Evolutionary conservation across 2,113 vertebrate species (phyloP).

Genomic region (Macroglossus sobrinus): DNA sequence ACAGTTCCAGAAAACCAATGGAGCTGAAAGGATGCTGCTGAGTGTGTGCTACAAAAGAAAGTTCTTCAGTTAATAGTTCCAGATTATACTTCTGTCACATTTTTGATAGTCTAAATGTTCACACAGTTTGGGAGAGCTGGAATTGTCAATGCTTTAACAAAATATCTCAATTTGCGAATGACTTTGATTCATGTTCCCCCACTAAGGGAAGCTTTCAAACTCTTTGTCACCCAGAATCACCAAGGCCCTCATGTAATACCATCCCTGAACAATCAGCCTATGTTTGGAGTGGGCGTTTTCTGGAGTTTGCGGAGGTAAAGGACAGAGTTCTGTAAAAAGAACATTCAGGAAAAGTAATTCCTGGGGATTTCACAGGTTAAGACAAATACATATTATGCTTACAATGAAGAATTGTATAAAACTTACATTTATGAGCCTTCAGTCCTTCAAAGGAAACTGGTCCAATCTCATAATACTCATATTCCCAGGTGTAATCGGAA

Average conservation of each 20-base stretch:
- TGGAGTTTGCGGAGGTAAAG: neutral
- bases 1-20: neutral
- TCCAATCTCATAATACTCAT: constrained; percentile 95
- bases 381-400: neutral
- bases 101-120: neutral
- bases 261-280: neutral
- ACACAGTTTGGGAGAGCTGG: neutral
- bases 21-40: neutral
- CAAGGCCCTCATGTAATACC: neutral
- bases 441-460: constrained; percentile 96
- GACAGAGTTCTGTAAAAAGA: neutral
- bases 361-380: neutral
- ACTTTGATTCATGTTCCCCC: neutral
- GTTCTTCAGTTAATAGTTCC: neutral
- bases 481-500: constrained; percentile 95
- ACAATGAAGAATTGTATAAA: neutral
- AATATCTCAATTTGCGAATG: neutral
- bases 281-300: neutral
- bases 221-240: neutral
- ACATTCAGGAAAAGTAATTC: neutral
- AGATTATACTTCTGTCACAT: neutral
- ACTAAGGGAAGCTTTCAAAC: neutral
- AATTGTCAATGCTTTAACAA: neutral
- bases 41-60: neutral
- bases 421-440: constrained; percentile 96